phyloP scores from a whole-genome alignment of 37 sponge, comb jelly and placozoan species.

The Hexactinellida sp. region DNA sequence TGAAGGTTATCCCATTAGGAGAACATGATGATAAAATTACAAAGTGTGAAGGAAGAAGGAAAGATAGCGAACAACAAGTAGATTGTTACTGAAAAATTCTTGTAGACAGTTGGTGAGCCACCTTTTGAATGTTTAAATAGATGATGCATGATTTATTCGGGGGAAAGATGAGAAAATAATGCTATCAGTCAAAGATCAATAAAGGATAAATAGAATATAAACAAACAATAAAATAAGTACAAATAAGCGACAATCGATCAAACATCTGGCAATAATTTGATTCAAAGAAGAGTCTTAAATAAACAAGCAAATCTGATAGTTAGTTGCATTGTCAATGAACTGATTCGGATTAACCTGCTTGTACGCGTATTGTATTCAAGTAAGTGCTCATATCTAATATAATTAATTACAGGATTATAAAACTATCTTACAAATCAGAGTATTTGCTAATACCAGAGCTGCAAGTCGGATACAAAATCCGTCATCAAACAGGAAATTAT shows the following conservation, averaged over 20 bases:
- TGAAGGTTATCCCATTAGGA: background rate
- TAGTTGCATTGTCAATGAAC: too few relatives aligned
- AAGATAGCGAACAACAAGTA: background rate
- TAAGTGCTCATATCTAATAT: too few relatives aligned
- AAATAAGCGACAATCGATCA: background rate
- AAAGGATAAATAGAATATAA: background rate
- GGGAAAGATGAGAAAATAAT: background rate
- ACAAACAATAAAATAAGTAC: background rate
- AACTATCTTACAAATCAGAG: too few relatives aligned
- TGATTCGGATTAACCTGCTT: too few relatives aligned
- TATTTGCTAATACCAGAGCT: too few relatives aligned
- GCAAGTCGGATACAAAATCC: too few relatives aligned
- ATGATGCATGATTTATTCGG: background rate
- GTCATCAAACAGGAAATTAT: too few relatives aligned
- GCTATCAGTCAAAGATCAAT: background rate
- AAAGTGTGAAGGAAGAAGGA: background rate
- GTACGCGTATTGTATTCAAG: too few relatives aligned
- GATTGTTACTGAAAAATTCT: background rate
- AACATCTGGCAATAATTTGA: background rate
- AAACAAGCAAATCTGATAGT: background rate
- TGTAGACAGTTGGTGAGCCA: background rate
- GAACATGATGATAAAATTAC: background rate
- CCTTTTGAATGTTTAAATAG: background rate
- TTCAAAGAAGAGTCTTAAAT: background rate
- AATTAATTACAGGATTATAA: too few relatives aligned